phyloP scores from a whole-genome alignment of 2,113 vertebrate species.

The Oceanodroma tethys region DNA sequence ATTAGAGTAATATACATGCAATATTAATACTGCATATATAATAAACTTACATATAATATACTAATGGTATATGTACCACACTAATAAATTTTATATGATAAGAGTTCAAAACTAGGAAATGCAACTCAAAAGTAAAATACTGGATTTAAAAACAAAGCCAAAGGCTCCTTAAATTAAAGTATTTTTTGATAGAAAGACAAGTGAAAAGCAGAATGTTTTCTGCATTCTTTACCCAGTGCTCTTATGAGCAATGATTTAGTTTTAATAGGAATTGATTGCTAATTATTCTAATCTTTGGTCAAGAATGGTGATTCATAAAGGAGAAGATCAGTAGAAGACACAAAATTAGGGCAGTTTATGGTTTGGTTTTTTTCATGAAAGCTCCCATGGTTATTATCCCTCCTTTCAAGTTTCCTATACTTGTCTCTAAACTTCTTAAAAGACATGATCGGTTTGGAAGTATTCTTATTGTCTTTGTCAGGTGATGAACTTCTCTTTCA shows the following conservation, averaged over 20 bases:
- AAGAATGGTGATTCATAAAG: neutral
- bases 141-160: neutral
- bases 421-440: neutral
- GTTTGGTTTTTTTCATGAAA: neutral
- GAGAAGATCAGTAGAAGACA: neutral
- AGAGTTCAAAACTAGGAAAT: neutral
- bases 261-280: neutral
- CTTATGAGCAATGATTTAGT: neutral
- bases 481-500: neutral
- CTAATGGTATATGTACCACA: neutral
- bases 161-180: neutral
- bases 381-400: neutral
- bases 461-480: neutral
- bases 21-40: neutral
- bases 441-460: rapidly evolving
- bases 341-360: neutral
- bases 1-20: neutral
- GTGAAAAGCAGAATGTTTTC: neutral
- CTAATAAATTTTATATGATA: neutral
- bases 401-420: neutral
- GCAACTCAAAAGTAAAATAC: neutral
- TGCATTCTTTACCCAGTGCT: neutral
- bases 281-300: neutral
- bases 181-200: neutral
- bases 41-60: neutral